phyloP scores from a whole-genome alignment of 1,140 invertebrate species.

The Brevipalpus yothersi region DNA sequence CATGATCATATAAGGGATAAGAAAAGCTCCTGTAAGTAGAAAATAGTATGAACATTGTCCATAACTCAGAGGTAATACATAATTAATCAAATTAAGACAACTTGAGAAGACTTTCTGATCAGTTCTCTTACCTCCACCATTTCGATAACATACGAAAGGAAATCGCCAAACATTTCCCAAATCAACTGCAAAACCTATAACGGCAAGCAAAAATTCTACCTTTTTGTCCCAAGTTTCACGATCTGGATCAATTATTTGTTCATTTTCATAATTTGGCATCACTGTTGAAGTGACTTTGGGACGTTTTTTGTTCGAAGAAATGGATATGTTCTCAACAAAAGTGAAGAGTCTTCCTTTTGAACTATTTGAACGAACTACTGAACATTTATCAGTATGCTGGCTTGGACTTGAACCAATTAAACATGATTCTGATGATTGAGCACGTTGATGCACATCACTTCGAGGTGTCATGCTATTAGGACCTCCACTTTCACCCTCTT shows the following conservation, averaged over 20 bases:
- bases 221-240: constrained; percentile 61
- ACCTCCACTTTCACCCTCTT: neutral
- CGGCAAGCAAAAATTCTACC: constrained; percentile 69
- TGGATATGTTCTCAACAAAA: neutral
- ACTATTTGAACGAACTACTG: neutral
- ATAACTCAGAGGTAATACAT: no score
- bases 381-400: neutral
- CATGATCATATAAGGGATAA: constrained; percentile 78
- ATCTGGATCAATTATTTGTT: neutral
- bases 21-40: constrained; percentile 48
- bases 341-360: neutral
- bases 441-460: neutral
- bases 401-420: neutral
- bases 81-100: no score
- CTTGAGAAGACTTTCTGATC: neutral
- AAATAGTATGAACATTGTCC: neutral
- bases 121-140: constrained; percentile 24
- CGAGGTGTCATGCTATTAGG: neutral
- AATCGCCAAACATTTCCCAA: constrained; percentile 68
- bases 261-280: neutral
- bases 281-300: no score
- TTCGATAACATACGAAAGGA: constrained; percentile 30
- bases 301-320: neutral
- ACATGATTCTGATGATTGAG: neutral
- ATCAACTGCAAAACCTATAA: constrained; percentile 74